Evolutionary conservation across 2,797 vertebrate species (phyloP).

Genomic region (Hipposideros larvatus): DNA sequence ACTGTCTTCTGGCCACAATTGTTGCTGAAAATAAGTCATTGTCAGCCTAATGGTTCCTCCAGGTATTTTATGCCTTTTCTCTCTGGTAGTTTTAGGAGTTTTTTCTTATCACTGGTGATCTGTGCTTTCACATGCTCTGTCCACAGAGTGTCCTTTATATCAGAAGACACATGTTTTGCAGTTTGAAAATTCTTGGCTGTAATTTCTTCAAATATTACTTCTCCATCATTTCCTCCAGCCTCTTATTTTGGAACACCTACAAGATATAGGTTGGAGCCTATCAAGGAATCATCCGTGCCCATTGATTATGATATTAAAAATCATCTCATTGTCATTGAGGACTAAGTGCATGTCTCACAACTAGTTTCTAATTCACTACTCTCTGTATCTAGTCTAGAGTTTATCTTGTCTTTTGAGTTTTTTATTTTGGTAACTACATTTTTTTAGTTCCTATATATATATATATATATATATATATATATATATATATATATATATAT

Average conservation of each 20-base stretch:
- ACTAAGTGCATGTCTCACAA: not conserved
- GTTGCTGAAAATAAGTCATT: not conserved
- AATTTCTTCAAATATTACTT: not conserved
- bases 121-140: not conserved
- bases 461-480: too few relatives aligned
- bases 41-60: not conserved
- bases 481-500: too few relatives aligned
- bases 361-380: not conserved
- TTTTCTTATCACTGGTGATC: not conserved
- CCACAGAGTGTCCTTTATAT: not conserved
- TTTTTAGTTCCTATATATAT: not conserved
- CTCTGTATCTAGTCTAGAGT: not conserved
- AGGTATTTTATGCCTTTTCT: not conserved
- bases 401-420: constrained; percentile 23
- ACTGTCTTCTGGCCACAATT: not conserved
- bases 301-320: not conserved
- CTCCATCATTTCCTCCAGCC: not conserved
- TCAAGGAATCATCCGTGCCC: not conserved
- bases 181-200: not conserved
- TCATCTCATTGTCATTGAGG: not conserved
- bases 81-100: not conserved
- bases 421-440: constrained; percentile 18
- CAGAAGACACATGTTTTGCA: not conserved
- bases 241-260: not conserved
- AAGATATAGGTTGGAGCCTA: not conserved